phyloP scores from a whole-genome alignment of 2,888 invertebrate species.

The Diaphora mendica region DNA sequence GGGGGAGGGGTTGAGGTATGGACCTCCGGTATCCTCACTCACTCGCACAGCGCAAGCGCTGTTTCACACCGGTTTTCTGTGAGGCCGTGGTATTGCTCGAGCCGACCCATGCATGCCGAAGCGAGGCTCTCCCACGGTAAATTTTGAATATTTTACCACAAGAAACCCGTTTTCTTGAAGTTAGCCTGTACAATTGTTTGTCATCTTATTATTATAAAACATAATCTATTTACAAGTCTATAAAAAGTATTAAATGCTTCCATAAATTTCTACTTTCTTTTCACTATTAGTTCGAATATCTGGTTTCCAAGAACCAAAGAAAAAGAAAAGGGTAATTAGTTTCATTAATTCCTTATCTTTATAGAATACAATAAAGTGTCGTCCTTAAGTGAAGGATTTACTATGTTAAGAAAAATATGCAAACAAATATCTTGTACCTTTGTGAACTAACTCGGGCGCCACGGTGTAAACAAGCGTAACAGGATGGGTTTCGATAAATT shows the following conservation, averaged over 20 bases:
- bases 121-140: no score
- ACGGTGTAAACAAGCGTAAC: constrained; percentile 36
- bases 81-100: no score
- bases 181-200: background rate
- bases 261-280: background rate
- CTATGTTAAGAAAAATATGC: constrained; percentile 13
- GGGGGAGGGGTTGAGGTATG: no score
- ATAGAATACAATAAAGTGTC: background rate
- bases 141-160: background rate
- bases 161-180: background rate
- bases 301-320: no score
- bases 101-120: no score
- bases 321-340: background rate
- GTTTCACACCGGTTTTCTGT: no score
- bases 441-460: background rate
- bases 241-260: background rate
- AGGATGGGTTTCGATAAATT: constrained; percentile 34
- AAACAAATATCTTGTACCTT: constrained; percentile 19
- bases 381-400: constrained; percentile 1
- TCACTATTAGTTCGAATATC: background rate
- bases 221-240: background rate
- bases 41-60: no score
- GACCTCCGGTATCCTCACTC: no score
- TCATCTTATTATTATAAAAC: background rate
- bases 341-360: background rate